Evolutionary conservation across 2,888 invertebrate species (phyloP), one percentile per base, ranked within the genome.

Genomic region (Ichneumoninae sp.): DNA sequence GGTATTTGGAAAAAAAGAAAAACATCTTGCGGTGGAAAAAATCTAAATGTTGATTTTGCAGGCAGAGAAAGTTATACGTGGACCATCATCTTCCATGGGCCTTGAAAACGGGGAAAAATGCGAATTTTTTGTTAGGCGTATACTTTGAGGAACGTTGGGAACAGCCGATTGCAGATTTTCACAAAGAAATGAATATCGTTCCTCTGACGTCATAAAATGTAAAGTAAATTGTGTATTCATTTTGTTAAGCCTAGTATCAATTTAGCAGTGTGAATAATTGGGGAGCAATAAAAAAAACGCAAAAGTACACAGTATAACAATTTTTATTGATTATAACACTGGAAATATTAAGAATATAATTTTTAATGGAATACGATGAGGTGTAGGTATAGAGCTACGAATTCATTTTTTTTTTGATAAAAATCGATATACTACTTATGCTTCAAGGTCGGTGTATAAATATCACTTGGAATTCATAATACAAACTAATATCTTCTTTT

Each of bases 101-200:
- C 1, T 95, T 98, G 30, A 94, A 94, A 89, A 97, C 97, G 80
- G 98, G 98, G 65, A 95, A 94, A 87, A 95, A 95, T 88, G 96
- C 97, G 2, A 96, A 96, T 88, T 97, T 98, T 91, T 93, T 99
- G 87, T 96, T 99, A 95, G 96, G 97, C 92, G 94, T 98, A 78
- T 98, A 97, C 94, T 99, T 96, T 95, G 99, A 99, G 93, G 97
- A 97, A 93, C 95, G 99, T 86, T 99, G 98, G 98, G 97, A 98
- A 70, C 97, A 98, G 93, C 95, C 97, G 62, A 94, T 99, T 60
- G 94, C 95, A 30, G 97, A 98, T 52, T 95, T 99, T 87, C 96
- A 98, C 89, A 94, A 94, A 87, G 98, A 98, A 94, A 95, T 98
- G 91, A 97, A 97, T 90, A 97, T 99, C 88, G 94, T 94, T 70